These are phyloP conservation scores for Buphagus erythrorhynchus DNA, from an alignment of 2,797 vertebrate species.

Conservation along the genomic window DNA sequence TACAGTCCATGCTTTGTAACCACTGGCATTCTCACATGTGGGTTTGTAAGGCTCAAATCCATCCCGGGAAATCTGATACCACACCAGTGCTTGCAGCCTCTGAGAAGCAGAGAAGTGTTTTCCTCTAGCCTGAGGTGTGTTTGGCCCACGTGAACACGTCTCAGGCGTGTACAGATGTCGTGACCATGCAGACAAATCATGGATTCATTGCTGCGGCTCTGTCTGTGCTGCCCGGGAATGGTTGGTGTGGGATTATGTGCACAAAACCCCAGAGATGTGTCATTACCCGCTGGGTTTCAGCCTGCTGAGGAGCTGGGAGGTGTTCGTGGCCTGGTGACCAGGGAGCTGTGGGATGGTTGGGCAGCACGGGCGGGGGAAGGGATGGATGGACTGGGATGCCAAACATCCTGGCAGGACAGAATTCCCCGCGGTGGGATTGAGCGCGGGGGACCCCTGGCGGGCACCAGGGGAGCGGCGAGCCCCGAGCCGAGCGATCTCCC, in stretches of 20 bases:
- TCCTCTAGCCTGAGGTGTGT: neutral
- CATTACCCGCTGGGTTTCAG: neutral
- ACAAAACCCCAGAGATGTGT: neutral
- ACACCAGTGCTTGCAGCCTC: neutral
- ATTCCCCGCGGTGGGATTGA: neutral
- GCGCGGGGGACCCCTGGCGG: conserved; percentile 51
- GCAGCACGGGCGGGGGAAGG: neutral
- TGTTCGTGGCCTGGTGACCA: neutral
- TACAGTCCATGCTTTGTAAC: neutral
- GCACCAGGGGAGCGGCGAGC: neutral
- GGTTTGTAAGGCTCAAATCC: neutral
- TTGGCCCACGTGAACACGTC: rapidly evolving
- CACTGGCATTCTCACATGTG: neutral
- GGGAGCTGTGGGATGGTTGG: neutral
- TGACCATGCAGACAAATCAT: neutral
- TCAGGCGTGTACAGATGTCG: rapidly evolving
- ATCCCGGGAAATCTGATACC: neutral
- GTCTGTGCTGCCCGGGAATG: neutral
- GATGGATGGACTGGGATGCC: neutral
- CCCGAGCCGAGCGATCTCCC: neutral
- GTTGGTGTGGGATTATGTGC: neutral
- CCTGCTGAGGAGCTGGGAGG: neutral
- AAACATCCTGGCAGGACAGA: neutral
- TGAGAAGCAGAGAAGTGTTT: neutral
- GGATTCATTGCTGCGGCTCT: neutral